These are phyloP conservation scores for Listronotus oregonensis DNA, from an alignment of 1,140 invertebrate genomes.

Conservation along the genomic window DNA sequence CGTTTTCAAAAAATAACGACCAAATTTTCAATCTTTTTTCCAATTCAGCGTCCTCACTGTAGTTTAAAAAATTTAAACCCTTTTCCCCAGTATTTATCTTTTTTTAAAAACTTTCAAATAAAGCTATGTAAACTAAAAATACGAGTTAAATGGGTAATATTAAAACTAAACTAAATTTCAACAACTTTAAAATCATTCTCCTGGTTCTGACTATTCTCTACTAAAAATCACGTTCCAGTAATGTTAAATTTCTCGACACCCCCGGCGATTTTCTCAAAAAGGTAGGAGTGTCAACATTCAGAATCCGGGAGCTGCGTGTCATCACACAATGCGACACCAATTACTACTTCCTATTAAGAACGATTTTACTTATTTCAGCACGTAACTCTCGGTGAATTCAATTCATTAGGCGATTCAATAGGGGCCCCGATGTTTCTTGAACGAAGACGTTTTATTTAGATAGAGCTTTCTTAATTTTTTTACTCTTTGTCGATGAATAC, in stretches of 20 bases:
- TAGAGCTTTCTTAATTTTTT: no score
- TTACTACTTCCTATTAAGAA: constrained; percentile 43
- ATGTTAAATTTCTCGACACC: constrained; percentile 28
- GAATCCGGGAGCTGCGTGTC: constrained; percentile 32
- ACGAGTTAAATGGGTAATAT: no score
- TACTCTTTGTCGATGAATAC: no score
- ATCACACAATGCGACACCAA: constrained; percentile 47
- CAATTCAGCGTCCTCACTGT: no score
- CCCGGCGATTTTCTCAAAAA: constrained; percentile 40
- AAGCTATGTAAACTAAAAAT: no score
- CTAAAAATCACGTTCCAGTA: constrained; percentile 45
- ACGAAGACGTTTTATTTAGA: no score
- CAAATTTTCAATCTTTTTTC: no score
- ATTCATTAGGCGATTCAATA: constrained; percentile 43
- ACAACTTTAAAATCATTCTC: neutral
- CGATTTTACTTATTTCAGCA: constrained; percentile 40
- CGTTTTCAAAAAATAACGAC: no score
- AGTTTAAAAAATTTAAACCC: no score
- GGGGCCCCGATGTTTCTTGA: constrained; percentile 37
- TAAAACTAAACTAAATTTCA: no score
- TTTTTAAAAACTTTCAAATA: no score
- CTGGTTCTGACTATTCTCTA: constrained; percentile 27
- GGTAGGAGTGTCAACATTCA: constrained; percentile 48
- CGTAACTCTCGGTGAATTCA: constrained; percentile 45
- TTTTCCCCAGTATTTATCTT: no score